Evolutionary conservation across 2,113 vertebrate species (phyloP), one percentile per base, ranked within the genome.

Genomic region (Phalacrocorax aristotelis): DNA sequence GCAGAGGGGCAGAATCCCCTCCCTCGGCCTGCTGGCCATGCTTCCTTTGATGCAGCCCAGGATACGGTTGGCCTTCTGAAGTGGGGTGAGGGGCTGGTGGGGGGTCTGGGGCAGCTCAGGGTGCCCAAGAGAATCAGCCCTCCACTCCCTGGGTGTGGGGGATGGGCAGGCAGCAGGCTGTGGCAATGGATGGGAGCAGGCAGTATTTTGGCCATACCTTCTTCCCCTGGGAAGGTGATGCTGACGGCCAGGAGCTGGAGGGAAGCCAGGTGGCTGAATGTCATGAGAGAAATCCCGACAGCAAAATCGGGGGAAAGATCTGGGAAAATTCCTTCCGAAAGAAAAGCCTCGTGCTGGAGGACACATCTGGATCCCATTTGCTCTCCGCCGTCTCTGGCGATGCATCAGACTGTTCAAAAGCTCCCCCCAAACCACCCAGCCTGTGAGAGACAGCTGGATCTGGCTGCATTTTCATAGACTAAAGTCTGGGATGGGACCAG

Each of bases 361-460:
- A 60, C 78, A 65, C 87, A 94, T 94, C 91, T 93, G 93, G 93
- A 90, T 95, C 51, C 27, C 54, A 87, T 90, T 94, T 96, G 42
- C 22, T 93, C 34, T 74, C 75, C 0, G 0, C 61, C 0, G 0
- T 38, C 76, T 81, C 76, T 58, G 74, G 57, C 17, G 2, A 69
- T 38, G 36, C 29, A 69, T 58, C 57, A 87, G 55, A 65, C 25
- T 60, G 44, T 61, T 80, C 6, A 10, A 89, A 89, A 83, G 30
- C 27, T 95, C 17, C 48, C 17, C 0, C 0, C 69, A 65, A 42
- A 11, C 40, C 48, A 32, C 25, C 15, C 51, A 79, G 61, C 19
- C 79, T 3, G 1, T 55, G 71, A 80, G 32, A 66, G 38, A 49
- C 58, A 38, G 54, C 19, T 87, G 46, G 38, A 32, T 46, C 49